A percentile compares a stretch with the other conserved stretches of the same genome.
Conservation (phyloP, 1,140 invertebrate genomes). For the Zeugodacus cucurbitae region DNA sequence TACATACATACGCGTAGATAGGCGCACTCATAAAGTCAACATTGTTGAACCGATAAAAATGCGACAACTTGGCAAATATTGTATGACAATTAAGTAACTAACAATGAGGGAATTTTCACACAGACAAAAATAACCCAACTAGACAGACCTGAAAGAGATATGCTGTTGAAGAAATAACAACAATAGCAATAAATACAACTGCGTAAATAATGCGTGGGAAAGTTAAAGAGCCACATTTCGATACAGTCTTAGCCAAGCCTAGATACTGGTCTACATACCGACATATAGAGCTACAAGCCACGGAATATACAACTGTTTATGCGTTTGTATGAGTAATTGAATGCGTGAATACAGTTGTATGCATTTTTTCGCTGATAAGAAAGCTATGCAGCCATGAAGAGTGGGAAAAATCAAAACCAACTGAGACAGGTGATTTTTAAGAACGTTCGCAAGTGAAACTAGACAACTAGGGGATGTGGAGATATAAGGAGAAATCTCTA, state of each 20-base stretch:
- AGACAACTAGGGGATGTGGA: too few species aligned
- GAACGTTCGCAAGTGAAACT: too few species aligned
- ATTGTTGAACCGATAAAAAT: not conserved
- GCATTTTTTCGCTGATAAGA: slow-evolving; percentile 7
- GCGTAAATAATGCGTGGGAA: slow-evolving; percentile 26
- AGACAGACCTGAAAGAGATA: not conserved
- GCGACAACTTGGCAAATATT: slow-evolving; percentile 25
- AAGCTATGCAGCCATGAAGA: not conserved
- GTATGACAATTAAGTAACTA: slow-evolving; percentile 35
- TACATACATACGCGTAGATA: not conserved
- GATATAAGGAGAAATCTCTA: too few species aligned
- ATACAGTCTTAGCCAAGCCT: not conserved
- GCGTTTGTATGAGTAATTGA: not conserved
- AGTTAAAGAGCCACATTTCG: slow-evolving; percentile 7
- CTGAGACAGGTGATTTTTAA: not conserved
- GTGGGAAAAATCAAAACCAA: slow-evolving; percentile 4
- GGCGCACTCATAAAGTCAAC: slow-evolving; percentile 18
- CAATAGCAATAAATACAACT: not conserved
- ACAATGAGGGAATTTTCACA: not conserved
- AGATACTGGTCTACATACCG: not conserved
- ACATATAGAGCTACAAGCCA: not conserved
- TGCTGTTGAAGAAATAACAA: not conserved
- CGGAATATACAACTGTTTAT: not conserved
- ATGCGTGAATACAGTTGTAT: not conserved
- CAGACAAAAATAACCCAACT: not conserved